These are phyloP conservation scores for Probaryconus sp. DNA, from an alignment of 1,140 invertebrate species.

Conservation along the genomic window DNA sequence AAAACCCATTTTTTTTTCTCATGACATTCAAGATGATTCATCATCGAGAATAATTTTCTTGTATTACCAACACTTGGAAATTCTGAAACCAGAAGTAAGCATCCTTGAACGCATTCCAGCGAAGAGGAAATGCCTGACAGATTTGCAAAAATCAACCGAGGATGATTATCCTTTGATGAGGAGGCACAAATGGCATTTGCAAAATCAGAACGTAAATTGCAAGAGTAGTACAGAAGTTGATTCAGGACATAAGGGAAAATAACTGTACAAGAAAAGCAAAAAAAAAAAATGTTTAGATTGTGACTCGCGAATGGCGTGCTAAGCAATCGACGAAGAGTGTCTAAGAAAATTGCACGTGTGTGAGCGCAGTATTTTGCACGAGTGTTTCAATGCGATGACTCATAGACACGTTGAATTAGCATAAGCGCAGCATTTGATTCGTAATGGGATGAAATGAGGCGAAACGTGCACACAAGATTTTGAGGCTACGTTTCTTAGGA, in stretches of 20 bases:
- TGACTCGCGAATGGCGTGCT: slow-evolving; percentile 23
- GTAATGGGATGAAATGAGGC: slow-evolving; percentile 53
- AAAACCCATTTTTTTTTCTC: too few relatives aligned
- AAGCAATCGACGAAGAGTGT: slow-evolving; percentile 33
- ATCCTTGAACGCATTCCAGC: too few relatives aligned
- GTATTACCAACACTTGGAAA: too few relatives aligned
- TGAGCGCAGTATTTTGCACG: not conserved
- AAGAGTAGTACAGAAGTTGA: slow-evolving; percentile 17
- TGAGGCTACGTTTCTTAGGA: slow-evolving; percentile 16
- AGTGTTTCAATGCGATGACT: slow-evolving; percentile 18
- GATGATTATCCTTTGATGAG: not conserved
- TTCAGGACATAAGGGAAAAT: slow-evolving; percentile 43
- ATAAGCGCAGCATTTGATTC: slow-evolving; percentile 45
- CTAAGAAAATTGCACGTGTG: slow-evolving; percentile 8
- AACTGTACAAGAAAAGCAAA: slow-evolving; percentile 42
- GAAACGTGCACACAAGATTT: slow-evolving; percentile 47
- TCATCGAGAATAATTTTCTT: too few relatives aligned
- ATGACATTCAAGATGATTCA: too few relatives aligned
- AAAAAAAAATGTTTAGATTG: slow-evolving; percentile 33
- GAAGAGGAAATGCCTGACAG: too few relatives aligned
- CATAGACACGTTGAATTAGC: slow-evolving; percentile 34
- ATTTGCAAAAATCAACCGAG: too few relatives aligned
- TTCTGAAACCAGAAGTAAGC: too few relatives aligned
- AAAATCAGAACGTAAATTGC: not conserved
- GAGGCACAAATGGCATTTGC: not conserved